Percentiles rank a stretch among this genome's conserved stretches.
Evolutionary conservation across 2,888 invertebrate genomes (phyloP).

Genomic region (Lasioglossum leucozonium): DNA sequence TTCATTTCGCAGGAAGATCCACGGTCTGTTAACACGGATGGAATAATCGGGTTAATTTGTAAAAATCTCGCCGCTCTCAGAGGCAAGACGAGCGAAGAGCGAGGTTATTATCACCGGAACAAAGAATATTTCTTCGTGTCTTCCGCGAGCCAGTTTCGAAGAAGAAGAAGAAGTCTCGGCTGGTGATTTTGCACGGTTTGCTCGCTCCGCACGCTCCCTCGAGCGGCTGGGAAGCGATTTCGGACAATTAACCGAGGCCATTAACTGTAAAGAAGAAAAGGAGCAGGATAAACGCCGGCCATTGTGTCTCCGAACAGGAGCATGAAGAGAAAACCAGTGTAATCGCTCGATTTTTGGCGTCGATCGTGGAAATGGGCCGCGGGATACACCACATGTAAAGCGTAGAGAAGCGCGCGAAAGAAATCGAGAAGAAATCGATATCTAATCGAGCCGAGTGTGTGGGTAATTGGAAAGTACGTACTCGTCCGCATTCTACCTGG

Average conservation of each 20-base stretch:
- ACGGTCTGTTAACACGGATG: background rate
- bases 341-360: slow-evolving; percentile 7
- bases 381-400: background rate
- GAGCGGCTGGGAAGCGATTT: slow-evolving; percentile 50
- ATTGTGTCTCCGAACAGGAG: slow-evolving; percentile 62
- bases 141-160: slow-evolving; percentile 29
- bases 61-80: background rate
- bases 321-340: slow-evolving; percentile 53
- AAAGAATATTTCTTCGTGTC: background rate
- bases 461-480: slow-evolving; percentile 58
- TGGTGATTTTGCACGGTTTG: slow-evolving; percentile 42
- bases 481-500: background rate
- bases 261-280: slow-evolving; percentile 48
- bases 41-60: background rate
- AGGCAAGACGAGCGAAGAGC: background rate
- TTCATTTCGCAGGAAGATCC: too few relatives aligned
- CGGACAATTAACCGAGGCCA: slow-evolving; percentile 53
- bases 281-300: slow-evolving; percentile 35
- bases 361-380: slow-evolving; percentile 18
- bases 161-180: slow-evolving; percentile 11
- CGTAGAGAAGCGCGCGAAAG: too few relatives aligned
- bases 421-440: slow-evolving; percentile 53
- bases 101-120: slow-evolving; percentile 2
- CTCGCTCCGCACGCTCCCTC: slow-evolving; percentile 20
- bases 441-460: slow-evolving; percentile 41